phyloP scores from a whole-genome alignment of 2,888 invertebrate species.

The Tetragnatha montana region DNA sequence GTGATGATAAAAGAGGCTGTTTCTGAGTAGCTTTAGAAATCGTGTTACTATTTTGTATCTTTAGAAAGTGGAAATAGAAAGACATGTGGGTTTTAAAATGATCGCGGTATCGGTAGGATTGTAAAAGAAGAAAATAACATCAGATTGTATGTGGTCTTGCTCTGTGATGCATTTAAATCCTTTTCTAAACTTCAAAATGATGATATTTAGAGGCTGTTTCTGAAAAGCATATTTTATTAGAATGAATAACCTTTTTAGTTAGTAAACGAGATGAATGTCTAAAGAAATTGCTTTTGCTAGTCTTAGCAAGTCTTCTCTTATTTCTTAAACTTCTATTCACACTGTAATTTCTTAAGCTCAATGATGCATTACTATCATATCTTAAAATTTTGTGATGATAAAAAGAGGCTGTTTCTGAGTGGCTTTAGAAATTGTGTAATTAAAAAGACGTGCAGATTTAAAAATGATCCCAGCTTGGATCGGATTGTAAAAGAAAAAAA shows the following conservation, averaged over 20 bases:
- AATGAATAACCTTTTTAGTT: background rate
- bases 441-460: background rate
- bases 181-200: constrained; percentile 77
- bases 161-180: constrained; percentile 1
- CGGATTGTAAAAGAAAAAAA: too few species aligned
- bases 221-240: background rate
- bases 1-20: constrained; percentile 27
- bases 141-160: too few species aligned
- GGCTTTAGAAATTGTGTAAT: background rate
- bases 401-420: constrained; percentile 33
- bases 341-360: background rate
- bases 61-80: too few species aligned
- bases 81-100: too few species aligned
- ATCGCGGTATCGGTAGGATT: too few species aligned
- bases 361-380: background rate
- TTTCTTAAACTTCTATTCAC: background rate
- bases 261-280: background rate
- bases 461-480: too few species aligned
- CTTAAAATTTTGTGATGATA: background rate
- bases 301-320: too few species aligned
- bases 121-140: too few species aligned
- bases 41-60: background rate
- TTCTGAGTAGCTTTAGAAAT: background rate
- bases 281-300: too few species aligned
- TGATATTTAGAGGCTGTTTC: constrained; percentile 43